phyloP scores from a whole-genome alignment of 2,113 vertebrate genomes.

The Echinops telfairi region DNA sequence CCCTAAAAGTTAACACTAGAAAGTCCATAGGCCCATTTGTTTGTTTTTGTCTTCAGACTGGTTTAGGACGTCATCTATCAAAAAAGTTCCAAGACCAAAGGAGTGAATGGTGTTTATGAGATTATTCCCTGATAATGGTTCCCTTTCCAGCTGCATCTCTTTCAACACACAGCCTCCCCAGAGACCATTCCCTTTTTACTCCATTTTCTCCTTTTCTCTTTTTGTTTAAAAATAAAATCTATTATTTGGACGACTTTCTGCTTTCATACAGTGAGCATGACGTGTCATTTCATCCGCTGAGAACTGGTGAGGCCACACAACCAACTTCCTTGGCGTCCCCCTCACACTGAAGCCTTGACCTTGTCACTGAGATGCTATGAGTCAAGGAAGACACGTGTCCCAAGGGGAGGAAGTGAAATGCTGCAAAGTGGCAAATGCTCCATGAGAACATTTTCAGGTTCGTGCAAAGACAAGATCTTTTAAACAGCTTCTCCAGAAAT shows the following conservation, averaged over 20 bases:
- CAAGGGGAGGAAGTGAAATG: slow-evolving; percentile 37
- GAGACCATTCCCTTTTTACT: slow-evolving; percentile 8
- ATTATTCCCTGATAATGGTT: neutral
- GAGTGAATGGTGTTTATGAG: neutral
- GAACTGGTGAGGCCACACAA: neutral
- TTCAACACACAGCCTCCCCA: neutral
- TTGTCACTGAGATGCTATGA: neutral
- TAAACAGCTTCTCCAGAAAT: slow-evolving; percentile 61
- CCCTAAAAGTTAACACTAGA: neutral
- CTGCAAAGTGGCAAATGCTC: neutral
- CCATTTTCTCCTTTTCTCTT: slow-evolving; percentile 12
- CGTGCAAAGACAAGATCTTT: slow-evolving; percentile 60
- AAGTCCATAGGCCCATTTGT: neutral
- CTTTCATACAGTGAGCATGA: neutral
- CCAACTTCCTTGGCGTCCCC: neutral
- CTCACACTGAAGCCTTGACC: neutral
- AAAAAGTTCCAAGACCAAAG: neutral
- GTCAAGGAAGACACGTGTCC: slow-evolving; percentile 8
- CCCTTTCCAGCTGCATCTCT: neutral
- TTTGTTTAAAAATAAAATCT: neutral
- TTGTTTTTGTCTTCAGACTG: slow-evolving; percentile 16
- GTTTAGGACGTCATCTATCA: slow-evolving; percentile 22
- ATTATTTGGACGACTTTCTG: neutral
- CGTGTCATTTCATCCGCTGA: slow-evolving; percentile 35
- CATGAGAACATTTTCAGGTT: slow-evolving; percentile 46